Evolutionary conservation across 2,797 vertebrate genomes (phyloP), one percentile per base, ranked within the genome.

Genomic region (Glossophaga mutica): DNA sequence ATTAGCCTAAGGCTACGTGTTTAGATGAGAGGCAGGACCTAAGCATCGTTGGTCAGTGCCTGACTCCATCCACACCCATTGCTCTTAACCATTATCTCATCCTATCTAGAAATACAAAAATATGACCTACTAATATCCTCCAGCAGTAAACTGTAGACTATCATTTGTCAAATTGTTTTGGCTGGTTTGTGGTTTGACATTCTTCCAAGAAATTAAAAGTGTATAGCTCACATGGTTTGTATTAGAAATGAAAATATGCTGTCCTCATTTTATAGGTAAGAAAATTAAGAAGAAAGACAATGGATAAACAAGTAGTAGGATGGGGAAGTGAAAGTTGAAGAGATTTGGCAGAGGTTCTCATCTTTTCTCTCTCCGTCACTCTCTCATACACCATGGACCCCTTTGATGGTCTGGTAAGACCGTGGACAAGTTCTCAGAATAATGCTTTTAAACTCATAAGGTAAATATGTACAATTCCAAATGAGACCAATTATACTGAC

Each of bases 161-260:
- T 74, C 62, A 83, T 52, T 37, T 57, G 9, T 77, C 42, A 48
- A 73, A 68, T 55, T 96, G 26, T 52, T 95, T 92, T 39, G 78
- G n/a, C 4, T 32, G 90, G 46, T 71, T 94, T 71, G 62, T 73
- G 71, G 21, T 71, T 62, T 94, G 26, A 39, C 59, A 74, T 44
- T 95, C 14, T 65, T 96, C 59, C 65, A 77, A 82, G 44, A 88
- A 77, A 74, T 44, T n/a, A 9, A 19, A 92, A 96, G 32, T 73
- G 2, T 67, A 19, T 34, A 74, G 22, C 22, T 81, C 29, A 73
- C 55, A 39, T 83, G 37, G n/a, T 87, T 82, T 77, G 29, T 32
- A 42, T 62, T 24, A 90, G 74, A 74, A 94, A 74, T 32, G 71
- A 79, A 84, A 87, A 44, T 46, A 57, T 29, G 70, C 3, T 16